Conservation (phyloP, 2,797 vertebrate species). For the Falco concolor region DNA sequence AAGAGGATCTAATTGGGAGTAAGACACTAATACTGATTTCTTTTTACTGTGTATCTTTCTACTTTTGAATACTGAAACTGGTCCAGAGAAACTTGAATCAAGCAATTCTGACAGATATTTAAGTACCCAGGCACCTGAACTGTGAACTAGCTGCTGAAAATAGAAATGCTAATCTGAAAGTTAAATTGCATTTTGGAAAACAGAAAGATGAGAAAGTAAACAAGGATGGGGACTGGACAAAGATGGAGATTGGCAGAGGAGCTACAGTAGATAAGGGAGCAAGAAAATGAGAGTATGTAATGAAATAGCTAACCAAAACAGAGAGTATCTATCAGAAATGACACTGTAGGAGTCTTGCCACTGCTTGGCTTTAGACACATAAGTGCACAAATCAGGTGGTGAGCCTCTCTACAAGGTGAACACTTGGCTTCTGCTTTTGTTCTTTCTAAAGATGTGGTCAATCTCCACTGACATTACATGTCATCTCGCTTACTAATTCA, state of each 20-base stretch:
- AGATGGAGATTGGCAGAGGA: neutral
- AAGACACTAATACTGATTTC: neutral
- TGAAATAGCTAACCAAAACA: neutral
- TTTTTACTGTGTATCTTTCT: neutral
- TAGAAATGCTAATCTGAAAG: neutral
- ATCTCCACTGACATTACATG: neutral
- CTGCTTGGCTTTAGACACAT: neutral
- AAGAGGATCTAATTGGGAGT: neutral
- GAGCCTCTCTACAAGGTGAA: neutral
- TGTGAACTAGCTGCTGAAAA: neutral
- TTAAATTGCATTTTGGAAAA: neutral
- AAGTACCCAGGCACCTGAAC: neutral
- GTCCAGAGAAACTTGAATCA: neutral
- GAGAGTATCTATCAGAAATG: neutral
- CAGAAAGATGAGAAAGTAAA: neutral
- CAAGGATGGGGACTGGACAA: neutral
- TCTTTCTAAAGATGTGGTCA: neutral
- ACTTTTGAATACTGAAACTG: neutral
- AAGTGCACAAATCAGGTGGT: neutral
- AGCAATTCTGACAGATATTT: neutral
- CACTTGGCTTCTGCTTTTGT: neutral
- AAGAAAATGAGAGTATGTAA: neutral
- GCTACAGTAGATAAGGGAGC: neutral
- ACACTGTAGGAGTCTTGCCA: neutral
- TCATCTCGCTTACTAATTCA: fast-evolving